Base-by-base conservation (phyloP, 2,888 invertebrate species). In the Yponomeuta malinellus region DNA sequence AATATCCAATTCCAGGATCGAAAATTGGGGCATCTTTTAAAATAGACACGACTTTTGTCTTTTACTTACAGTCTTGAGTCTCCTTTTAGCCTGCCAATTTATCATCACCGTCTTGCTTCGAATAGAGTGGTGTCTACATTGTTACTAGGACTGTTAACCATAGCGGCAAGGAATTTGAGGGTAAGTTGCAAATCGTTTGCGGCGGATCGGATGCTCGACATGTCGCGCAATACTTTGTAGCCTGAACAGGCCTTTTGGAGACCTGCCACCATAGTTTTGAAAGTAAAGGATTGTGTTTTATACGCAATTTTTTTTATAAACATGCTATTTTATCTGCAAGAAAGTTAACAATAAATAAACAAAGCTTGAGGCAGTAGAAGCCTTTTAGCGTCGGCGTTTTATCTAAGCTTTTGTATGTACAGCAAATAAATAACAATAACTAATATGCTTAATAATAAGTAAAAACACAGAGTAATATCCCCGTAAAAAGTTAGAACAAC, bases 201-300 rank as follows among this genome's bases (percentile, higher is more conserved):
- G 43, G 43, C 43, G 9, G 8, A 43, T 43, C 43, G 43, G 8
- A 5, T 8, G 43, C 43, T 0, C 4, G 73, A 74, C 79, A 75
- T 48, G 63, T 43, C 43, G 43, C 43, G 43, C 43, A 43, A 43
- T 43, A 43, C 43, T 43, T 8, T 43, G 43, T 43, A 43, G 43
- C 43, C 43, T 43, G 43, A 43, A 43, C 43, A 43, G 43, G 43
- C 5, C 43, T 43, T 43, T 43, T 43, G 8, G 43, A 43, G 43
- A 43, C 43, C 43, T 43, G 43, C 43, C 43, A 43, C 43, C 43
- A 43, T 5, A 43, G 43, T 43, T 43, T 43, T 43, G 52, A 59
- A 59, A 59, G 15, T 59, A 59, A 15, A 59, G 52, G 15, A 59
- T 15, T 12, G 52, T 15, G 2, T 15, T 59, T 9, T 15, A 3